A percentile compares a stretch with the other conserved stretches of the same genome.
phyloP scores from a whole-genome alignment of 2,113 vertebrate species.

The Brachypodius melanocephalos region DNA sequence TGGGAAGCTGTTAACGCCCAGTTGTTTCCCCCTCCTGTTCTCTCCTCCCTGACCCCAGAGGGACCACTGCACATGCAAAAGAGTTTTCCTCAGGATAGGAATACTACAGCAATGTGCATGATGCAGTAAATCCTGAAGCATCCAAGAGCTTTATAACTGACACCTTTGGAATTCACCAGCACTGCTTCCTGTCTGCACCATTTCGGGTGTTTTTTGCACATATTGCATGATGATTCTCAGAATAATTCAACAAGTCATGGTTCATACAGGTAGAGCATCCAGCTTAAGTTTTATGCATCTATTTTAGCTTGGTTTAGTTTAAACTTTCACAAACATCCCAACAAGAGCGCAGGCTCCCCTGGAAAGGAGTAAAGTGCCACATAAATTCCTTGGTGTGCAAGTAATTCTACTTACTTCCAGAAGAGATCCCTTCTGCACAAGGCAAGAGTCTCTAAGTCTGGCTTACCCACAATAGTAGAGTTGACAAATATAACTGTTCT shows the following conservation, averaged over 20 bases:
- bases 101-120: background rate
- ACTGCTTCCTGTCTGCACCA: fast-evolving
- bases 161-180: background rate
- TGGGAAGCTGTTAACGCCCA: constrained; percentile 17
- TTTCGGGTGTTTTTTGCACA: background rate
- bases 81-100: background rate
- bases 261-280: background rate
- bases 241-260: background rate
- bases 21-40: background rate
- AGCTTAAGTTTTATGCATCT: background rate
- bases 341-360: background rate
- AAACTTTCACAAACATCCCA: background rate
- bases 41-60: background rate
- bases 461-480: background rate
- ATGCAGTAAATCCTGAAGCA: background rate
- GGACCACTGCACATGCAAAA: background rate
- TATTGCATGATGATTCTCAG: background rate
- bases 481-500: background rate
- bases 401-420: background rate
- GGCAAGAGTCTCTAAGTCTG: background rate
- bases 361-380: background rate
- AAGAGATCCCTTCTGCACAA: background rate
- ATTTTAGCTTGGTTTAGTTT: background rate
- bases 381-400: background rate
- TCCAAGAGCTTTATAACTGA: background rate